These are phyloP conservation scores for Pseudocheirus occidentalis DNA, from an alignment of 2,797 vertebrate species.

Conservation along the genomic window DNA sequence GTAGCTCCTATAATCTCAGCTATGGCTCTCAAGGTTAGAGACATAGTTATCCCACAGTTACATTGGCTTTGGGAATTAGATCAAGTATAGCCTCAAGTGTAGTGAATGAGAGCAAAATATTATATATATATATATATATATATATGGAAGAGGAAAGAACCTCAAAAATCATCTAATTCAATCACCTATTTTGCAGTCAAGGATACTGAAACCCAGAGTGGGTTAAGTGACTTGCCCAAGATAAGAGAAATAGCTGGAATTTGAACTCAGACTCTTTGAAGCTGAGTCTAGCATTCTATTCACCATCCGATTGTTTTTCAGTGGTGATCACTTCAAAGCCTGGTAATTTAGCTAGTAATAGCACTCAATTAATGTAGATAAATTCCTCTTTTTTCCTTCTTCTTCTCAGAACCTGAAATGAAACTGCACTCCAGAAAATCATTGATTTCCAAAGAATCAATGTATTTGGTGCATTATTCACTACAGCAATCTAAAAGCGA, in stretches of 20 bases:
- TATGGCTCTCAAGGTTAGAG: neutral
- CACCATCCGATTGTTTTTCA: neutral
- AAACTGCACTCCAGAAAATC: slow-evolving; percentile 59
- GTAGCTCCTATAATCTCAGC: neutral
- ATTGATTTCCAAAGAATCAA: slow-evolving; percentile 39
- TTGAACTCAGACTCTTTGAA: neutral
- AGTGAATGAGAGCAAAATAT: neutral
- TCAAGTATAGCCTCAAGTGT: neutral
- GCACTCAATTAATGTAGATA: slow-evolving; percentile 39
- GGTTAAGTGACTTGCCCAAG: neutral
- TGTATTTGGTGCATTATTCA: slow-evolving; percentile 50
- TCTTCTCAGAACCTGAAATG: slow-evolving; percentile 48
- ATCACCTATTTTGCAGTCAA: neutral
- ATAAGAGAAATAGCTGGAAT: neutral
- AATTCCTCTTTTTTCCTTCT: slow-evolving; percentile 38
- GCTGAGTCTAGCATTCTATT: neutral
- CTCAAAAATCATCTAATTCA: neutral
- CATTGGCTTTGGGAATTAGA: neutral
- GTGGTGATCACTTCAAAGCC: slow-evolving; percentile 21
- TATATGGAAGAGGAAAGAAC: neutral
- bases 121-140: no score
- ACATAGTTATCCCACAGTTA: neutral
- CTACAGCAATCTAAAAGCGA: slow-evolving; percentile 68
- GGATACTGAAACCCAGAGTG: neutral
- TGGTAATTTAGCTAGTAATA: slow-evolving; percentile 11